Evolutionary conservation across 2,797 vertebrate genomes (phyloP), one percentile per base, ranked within the genome.

Genomic region (Geotrypetes seraphini): DNA sequence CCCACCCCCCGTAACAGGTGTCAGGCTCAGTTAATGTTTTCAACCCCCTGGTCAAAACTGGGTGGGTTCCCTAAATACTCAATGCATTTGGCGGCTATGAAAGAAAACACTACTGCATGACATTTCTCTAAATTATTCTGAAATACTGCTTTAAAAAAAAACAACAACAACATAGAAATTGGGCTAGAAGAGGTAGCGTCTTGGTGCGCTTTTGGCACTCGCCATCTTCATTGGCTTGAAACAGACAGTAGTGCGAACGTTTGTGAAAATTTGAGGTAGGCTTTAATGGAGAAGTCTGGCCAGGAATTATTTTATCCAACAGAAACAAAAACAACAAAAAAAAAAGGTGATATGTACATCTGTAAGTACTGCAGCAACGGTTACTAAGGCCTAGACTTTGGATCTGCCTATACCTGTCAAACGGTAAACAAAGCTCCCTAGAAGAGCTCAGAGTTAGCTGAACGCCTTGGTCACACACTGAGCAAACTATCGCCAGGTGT

Each of bases 391-490:
- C 67, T 52, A 19, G 1, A 30, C 58, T 60, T 49, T 7, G 50
- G 82, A 84, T 90, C 88, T 95, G 92, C 89, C 88, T 79, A 71
- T 96, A 89, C 94, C 88, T 96, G 94, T 88, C 85, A 71, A 58
- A 78, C 23, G 43, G 83, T 78, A 86, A 89, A 86, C 81, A 88
- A 80, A 79, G 72, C 40, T 3, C 60, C 59, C 62, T 24, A 85
- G 79, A 71, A 81, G 81, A 81, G 80, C 75, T 60, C 36, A 5
- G 54, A 71, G 73, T 36, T 52, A 73, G 71, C 64, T 16, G 73
- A 78, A 78, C 71, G 84, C 79, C 78, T 82, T 43, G 65, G 79
- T 85, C 83, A 78, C 83, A 82, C 82, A 81, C 84, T 87, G 60
- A 88, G 87, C 88, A 89, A 91, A 91, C 81, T 79, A 71, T 83